Conservation (phyloP, 1,140 invertebrate species). For the Lysiphlebus fabarum region DNA sequence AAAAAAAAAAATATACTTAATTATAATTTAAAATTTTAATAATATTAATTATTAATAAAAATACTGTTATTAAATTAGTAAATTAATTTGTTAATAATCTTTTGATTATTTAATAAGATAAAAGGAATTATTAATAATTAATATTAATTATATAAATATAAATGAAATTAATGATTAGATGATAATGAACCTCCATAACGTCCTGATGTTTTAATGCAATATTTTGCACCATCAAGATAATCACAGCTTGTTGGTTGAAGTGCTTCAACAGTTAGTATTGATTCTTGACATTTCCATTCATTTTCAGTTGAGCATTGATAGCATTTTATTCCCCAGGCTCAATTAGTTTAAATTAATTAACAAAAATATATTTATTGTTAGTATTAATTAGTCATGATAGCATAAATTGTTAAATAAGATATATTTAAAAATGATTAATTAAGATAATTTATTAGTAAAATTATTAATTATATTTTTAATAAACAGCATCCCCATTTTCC, state of each 20-base stretch:
- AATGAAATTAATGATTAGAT: neutral
- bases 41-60: neutral
- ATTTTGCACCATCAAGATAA: constrained; percentile 75
- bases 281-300: constrained; percentile 73
- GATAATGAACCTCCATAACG: constrained; percentile 49
- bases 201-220: constrained; percentile 82
- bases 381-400: neutral
- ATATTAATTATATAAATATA: neutral
- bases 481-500: no score
- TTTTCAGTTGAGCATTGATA: constrained; percentile 77
- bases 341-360: constrained; percentile 18
- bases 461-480: no score
- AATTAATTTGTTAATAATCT: no score
- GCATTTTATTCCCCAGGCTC: constrained; percentile 66
- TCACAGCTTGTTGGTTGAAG: constrained; percentile 65
- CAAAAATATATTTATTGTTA: constrained; percentile 5
- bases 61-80: neutral
- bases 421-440: no score
- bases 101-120: no score
- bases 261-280: constrained; percentile 62
- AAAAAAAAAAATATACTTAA: constrained; percentile 4
- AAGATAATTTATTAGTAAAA: no score
- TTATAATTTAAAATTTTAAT: constrained; percentile 18
- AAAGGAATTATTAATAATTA: constrained; percentile 29
- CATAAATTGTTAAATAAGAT: no score